Evolutionary conservation across 2,113 vertebrate species (phyloP).

Genomic region (Puntigrus tetrazona): DNA sequence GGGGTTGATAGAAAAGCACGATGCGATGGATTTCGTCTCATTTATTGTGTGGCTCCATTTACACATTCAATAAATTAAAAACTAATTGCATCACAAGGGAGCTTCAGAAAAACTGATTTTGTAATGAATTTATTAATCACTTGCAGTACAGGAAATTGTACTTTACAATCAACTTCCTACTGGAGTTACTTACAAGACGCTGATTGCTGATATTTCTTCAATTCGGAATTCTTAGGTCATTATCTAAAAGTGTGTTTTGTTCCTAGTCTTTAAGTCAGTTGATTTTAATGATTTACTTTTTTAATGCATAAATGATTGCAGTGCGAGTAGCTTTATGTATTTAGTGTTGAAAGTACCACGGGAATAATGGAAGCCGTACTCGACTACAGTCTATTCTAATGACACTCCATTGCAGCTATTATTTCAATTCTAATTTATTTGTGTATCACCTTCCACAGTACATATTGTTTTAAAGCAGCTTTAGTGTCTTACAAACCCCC

Average conservation of each 20-base stretch:
- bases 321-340: neutral
- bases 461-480: neutral
- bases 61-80: slow-evolving; percentile 2
- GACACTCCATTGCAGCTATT: neutral
- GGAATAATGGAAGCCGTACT: neutral
- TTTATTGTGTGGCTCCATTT: neutral
- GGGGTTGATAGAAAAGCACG: neutral
- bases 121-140: neutral
- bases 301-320: neutral
- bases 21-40: neutral
- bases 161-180: neutral
- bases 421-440: slow-evolving; percentile 15
- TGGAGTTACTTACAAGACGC: neutral
- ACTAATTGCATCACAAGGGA: neutral
- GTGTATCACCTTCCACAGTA: neutral
- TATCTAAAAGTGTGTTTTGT: neutral
- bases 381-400: neutral
- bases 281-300: neutral
- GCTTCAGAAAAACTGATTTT: neutral
- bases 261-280: neutral
- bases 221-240: neutral
- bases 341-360: neutral
- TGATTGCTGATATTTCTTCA: neutral
- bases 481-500: neutral
- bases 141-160: neutral